phyloP scores from a whole-genome alignment of 1,140 invertebrate genomes.

The Lepeophtheirus salmonis region DNA sequence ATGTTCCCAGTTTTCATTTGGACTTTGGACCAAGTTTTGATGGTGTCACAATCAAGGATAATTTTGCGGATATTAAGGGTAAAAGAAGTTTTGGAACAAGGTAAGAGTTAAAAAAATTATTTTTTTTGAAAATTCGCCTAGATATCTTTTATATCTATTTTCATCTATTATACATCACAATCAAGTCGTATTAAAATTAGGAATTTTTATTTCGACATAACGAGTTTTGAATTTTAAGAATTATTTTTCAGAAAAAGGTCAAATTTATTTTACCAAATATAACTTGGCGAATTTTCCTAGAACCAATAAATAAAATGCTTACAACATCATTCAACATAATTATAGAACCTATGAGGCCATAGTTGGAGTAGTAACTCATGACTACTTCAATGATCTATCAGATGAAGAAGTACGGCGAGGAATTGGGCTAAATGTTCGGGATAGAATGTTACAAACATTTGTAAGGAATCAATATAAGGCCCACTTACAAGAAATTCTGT shows the following conservation, averaged over 20 bases:
- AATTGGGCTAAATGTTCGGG: constrained; percentile 52
- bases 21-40: constrained; percentile 69
- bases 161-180: too few relatives aligned
- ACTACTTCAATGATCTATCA: constrained; percentile 42
- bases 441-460: constrained; percentile 62
- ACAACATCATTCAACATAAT: too few relatives aligned
- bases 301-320: too few relatives aligned
- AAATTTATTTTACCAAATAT: too few relatives aligned
- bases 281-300: too few relatives aligned
- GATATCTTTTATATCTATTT: too few relatives aligned
- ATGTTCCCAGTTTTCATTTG: constrained; percentile 21
- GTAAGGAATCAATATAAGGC: constrained; percentile 66
- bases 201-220: too few relatives aligned
- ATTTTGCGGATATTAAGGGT: constrained; percentile 30
- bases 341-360: constrained; percentile 16
- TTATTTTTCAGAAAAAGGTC: too few relatives aligned
- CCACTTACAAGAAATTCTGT: constrained; percentile 37
- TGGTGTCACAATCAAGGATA: constrained; percentile 59
- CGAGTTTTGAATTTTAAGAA: too few relatives aligned
- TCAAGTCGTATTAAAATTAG: too few relatives aligned
- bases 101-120: constrained; percentile 1
- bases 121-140: too few relatives aligned
- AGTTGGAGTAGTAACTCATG: constrained; percentile 21
- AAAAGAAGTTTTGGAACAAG: constrained; percentile 20
- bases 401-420: constrained; percentile 38